Base-by-base conservation (phyloP, 2,797 vertebrate genomes). In the Acanthopagrus latus region DNA sequence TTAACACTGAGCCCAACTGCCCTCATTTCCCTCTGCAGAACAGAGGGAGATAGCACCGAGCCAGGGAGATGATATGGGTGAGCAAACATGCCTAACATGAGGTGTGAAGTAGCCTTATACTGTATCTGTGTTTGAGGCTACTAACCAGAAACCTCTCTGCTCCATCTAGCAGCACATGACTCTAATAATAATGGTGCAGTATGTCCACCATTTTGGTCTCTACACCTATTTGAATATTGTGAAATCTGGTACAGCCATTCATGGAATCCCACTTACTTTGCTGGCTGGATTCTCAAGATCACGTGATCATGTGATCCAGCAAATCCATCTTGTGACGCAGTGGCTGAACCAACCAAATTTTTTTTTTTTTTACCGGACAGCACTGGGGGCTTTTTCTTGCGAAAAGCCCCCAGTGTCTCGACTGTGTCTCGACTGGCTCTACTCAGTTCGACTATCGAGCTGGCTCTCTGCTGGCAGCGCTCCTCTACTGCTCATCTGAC, bases 21-120 rank as follows among this genome's bases (percentile, higher is more conserved):
- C 59, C 71, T 73, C 62, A 74, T 51, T 67, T 90, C 85, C 78
- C 47, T 64, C 72, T 81, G 60, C 59, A 76, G 71, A 71, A 50
- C 41, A 16, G 38, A 46, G 62, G 44, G 47, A 59, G 83, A 86
- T 78, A 86, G 55, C 29, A 46, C 55, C 29, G 70, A 81, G 74
- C 59, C 43, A 41, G 64, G 51, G 20, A 48, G 74, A 77, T 83
- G 80, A 89, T 86, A 81, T 1, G 54, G 56, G 25, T 3, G 2
- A 63, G 71, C 33, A 60, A 48, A 55, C 54, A 44, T 55, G 64
- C 1, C 1, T 10, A 5, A n/a, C 71, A 56, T 60, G 59, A 87
- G 70, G 81, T 82, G 75, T 76, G 74, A 84, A 44, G 58, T 13
- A 41, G 33, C 51, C 14, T 46, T 20, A 33, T 60, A 59, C 29